Evolutionary conservation across 2,888 invertebrate genomes (phyloP).

Genomic region (Hydropsyche betteni): DNA sequence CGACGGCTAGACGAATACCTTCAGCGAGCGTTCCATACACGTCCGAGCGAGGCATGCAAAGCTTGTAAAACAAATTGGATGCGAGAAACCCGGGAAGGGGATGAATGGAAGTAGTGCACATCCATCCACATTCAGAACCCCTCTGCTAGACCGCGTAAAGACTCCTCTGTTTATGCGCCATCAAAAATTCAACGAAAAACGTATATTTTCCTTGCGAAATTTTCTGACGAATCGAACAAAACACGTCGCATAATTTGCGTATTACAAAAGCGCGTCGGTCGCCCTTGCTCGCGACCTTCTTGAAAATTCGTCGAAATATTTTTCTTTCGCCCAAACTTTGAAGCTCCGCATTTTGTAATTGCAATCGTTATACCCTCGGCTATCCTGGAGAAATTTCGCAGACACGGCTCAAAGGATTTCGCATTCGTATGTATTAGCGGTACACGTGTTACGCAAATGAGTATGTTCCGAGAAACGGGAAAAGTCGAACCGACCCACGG

Average conservation of each 20-base stretch:
- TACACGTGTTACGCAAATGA: slow-evolving; percentile 8
- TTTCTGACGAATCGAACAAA: no score
- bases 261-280: neutral
- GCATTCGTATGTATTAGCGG: neutral
- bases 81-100: neutral
- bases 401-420: slow-evolving; percentile 9
- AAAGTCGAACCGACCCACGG: neutral
- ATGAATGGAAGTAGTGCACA: slow-evolving; percentile 2
- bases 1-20: no score
- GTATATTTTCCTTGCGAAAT: no score
- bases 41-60: slow-evolving; percentile 3
- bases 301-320: slow-evolving; percentile 25
- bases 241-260: neutral
- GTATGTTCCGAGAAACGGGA: slow-evolving; percentile 8
- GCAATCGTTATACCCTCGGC: neutral
- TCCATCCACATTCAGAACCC: neutral
- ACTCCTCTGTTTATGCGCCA: no score
- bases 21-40: slow-evolving; percentile 1
- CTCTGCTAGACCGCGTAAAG: neutral
- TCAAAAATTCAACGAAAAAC: no score
- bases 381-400: slow-evolving; percentile 3
- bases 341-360: neutral
- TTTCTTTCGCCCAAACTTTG: slow-evolving; percentile 11
- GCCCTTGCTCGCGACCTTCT: slow-evolving; percentile 5
- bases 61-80: slow-evolving; percentile 26